Base-by-base conservation (phyloP, 2,888 invertebrate genomes). In the Lypha dubia region DNA sequence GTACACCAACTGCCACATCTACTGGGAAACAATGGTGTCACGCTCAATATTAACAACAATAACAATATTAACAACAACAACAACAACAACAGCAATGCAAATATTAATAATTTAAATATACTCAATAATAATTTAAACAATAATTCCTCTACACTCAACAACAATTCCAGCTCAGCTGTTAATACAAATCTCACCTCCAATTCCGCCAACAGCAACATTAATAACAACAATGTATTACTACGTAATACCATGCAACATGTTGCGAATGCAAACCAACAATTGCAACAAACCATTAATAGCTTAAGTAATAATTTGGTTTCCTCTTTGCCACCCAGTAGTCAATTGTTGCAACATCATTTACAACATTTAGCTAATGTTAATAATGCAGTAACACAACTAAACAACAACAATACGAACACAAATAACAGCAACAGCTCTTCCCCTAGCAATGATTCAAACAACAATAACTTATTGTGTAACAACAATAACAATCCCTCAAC, bases 1-100 rank as follows among this genome's bases (percentile, higher is more conserved):
- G 92, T 92, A 28, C 91, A 92, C 85, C 91, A 91, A 86, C 88
- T 92, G 87, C 92, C 92, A 24, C 92, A 92, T 86, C 87, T 92
- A 79, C 86, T 91, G 84, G 86, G 87, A 46, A 89, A 86, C 28
- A 86, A 87, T 67, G 87, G 81, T 28, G 56, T 68, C 9, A 28
- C 76, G 17, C 76, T 77, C 2, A 68, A 49, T 49, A 28, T 15
- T 41, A 68, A 41, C 56, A 75, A n/a, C 41, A 77, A 46, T 13
- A 75, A 41, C 11, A 75, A 56, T 17, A 74, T 46, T 17, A 32
- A 32, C 32, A 71, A 49, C 17, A 49, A 28, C 46, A 60, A 38
- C 28, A 70, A 44, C 17, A 76, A 20, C 32, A 83, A n/a, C 22
- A 49, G 20, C 20, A 83, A 73, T 22, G 6, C 56, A 56, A 65